Percentiles rank a stretch among this genome's conserved stretches.
phyloP scores from a whole-genome alignment of 1,140 invertebrate species.

The Lasaia peninsularis region DNA sequence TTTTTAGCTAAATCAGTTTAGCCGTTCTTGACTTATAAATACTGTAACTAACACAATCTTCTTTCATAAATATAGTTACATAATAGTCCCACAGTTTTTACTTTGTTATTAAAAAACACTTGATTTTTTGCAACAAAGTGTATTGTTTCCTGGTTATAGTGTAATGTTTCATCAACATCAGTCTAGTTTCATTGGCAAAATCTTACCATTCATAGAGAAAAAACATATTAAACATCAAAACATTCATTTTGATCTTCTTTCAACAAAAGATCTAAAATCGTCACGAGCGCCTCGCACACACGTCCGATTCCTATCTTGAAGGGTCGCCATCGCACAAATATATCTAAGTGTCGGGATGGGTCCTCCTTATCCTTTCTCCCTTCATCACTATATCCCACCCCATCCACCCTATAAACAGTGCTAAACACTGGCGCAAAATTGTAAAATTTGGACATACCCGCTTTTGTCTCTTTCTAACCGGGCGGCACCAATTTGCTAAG shows the following conservation, averaged over 20 bases:
- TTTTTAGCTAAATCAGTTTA: too few relatives aligned
- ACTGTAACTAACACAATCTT: too few relatives aligned
- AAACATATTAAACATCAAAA: too few relatives aligned
- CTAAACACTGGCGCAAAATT: conserved; percentile 65
- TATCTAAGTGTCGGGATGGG: conserved; percentile 62
- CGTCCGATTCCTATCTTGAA: conserved; percentile 54
- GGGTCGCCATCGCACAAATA: conserved; percentile 56
- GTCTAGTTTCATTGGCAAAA: too few relatives aligned
- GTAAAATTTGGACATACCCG: conserved; percentile 53
- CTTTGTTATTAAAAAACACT: too few relatives aligned
- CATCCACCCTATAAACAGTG: conserved; percentile 54
- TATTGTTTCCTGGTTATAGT: too few relatives aligned
- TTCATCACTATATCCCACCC: conserved; percentile 47
- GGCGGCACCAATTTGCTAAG: conserved; percentile 62
- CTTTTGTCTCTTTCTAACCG: conserved; percentile 43
- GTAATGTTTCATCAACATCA: too few relatives aligned
- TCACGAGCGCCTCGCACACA: conserved; percentile 39
- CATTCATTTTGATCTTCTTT: conserved; percentile 27
- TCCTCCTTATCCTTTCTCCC: conserved; percentile 62
- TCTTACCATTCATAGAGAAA: too few relatives aligned
- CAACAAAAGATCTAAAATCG: conserved; percentile 55
- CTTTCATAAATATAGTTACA: too few relatives aligned
- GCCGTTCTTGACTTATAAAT: too few relatives aligned
- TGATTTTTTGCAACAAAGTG: too few relatives aligned
- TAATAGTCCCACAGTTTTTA: too few relatives aligned